Evolutionary conservation across 2,888 invertebrate genomes (phyloP).

Genomic region (Volucella bombylans): DNA sequence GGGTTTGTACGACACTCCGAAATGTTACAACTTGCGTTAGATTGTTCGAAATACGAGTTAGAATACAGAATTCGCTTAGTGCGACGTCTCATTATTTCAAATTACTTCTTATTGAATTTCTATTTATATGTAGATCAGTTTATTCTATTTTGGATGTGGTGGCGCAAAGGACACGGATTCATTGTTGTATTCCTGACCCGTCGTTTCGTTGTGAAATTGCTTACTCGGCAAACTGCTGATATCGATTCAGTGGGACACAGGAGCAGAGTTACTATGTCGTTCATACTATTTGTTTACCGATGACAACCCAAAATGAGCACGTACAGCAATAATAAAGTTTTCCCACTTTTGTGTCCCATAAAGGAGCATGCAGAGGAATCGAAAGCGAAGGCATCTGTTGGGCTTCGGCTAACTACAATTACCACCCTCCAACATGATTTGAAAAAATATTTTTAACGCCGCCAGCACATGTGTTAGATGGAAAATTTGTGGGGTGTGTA

Average conservation of each 20-base stretch:
- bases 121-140: conserved; percentile 54
- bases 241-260: too few relatives aligned
- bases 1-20: not conserved
- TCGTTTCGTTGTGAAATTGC: conserved; percentile 20
- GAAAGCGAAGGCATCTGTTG: not conserved
- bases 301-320: conserved; percentile 25
- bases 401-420: not conserved
- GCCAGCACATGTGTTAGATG: too few relatives aligned
- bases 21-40: conserved; percentile 11
- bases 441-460: not conserved
- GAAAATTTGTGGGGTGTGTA: too few relatives aligned
- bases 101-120: conserved; percentile 53
- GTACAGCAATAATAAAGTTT: conserved; percentile 46
- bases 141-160: conserved; percentile 9
- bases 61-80: conserved; percentile 21
- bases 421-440: conserved; percentile 6
- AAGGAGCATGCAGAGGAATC: not conserved
- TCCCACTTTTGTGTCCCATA: conserved; percentile 23
- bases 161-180: not conserved
- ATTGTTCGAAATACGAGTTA: not conserved
- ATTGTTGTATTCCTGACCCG: conserved; percentile 12
- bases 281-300: not conserved
- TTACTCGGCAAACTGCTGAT: conserved; percentile 16
- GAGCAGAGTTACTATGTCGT: not conserved
- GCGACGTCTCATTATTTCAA: conserved; percentile 42